Conservation (phyloP, 2,888 invertebrate species). For the Galeruca laticollis region DNA sequence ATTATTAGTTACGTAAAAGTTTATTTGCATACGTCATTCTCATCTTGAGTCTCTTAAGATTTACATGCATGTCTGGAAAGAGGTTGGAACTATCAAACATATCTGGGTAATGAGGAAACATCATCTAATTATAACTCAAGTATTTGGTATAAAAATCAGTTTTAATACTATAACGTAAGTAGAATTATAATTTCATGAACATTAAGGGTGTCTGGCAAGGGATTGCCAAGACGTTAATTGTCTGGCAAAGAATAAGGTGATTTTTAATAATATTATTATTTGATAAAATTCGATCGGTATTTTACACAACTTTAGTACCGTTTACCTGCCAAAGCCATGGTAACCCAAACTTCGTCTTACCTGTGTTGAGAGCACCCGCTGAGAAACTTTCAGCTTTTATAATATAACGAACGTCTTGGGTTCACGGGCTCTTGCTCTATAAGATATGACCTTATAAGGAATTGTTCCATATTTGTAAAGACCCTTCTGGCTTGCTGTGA, state of each 20-base stretch:
- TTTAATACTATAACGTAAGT: background rate
- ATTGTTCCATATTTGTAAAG: too few species aligned
- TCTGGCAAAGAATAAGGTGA: background rate
- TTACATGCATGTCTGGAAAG: background rate
- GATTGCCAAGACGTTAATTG: background rate
- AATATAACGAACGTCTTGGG: too few species aligned
- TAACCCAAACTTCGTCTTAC: too few species aligned
- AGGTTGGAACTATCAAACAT: background rate
- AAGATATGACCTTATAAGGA: too few species aligned
- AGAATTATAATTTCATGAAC: background rate
- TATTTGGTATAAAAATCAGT: background rate
- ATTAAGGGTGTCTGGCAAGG: background rate
- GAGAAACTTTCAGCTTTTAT: too few species aligned
- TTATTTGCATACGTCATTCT: background rate
- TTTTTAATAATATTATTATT: slow-evolving; percentile 1
- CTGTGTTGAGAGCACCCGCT: too few species aligned
- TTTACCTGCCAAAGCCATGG: too few species aligned
- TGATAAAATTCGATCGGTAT: background rate
- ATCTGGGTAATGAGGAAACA: background rate
- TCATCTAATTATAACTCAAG: too few species aligned
- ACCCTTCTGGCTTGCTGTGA: too few species aligned
- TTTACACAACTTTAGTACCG: too few species aligned
- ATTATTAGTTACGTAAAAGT: background rate
- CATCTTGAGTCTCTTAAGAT: background rate
- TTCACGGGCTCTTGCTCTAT: too few species aligned